Base-by-base conservation (phyloP, 2,888 invertebrate genomes). In the Rhagonycha lutea region DNA sequence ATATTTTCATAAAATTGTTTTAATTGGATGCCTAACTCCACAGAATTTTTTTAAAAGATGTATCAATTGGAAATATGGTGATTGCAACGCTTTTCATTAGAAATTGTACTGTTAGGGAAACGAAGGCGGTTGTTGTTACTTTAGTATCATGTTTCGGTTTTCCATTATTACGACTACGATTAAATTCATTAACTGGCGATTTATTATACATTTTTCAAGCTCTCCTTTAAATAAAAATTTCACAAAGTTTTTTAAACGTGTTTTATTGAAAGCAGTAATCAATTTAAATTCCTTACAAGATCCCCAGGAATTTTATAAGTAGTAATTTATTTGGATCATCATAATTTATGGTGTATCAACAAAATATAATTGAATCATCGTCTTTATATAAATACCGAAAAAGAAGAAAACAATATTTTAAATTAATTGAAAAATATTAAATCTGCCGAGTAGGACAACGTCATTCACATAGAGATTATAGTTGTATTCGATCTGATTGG, bases 1-100 rank as follows among this genome's bases (percentile, higher is more conserved):
- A 75, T 69, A 75, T 67, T 72, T 75, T 72, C 65, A 69, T 72
- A 72, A 72, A 75, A 75, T 75, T 75, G 72, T 72, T 75, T 72
- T 75, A 75, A 75, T 72, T 72, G 75, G 72, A 73, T 69, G 47
- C 61, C 26, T 47, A 47, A n/a, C 47, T 47, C n/a, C 47, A 32
- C 32, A 47, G 47, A 47, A 5, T 47, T 47, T 47, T 47, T 47
- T 47, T 47, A 47, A 47, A n/a, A 47, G 47, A 47, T n/a, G 47
- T 47, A 47, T 47, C 47, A n/a, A 47, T 47, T n/a, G 47, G n/a
- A 47, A 47, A n/a, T 47, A 47, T 47, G 47, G n/a, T 47, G 47
- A 47, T 47, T n/a, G 47, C 47, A 47, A 47, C n/a, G n/a, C n/a
- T 47, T 47, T n/a, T n/a, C 47, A 7, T n/a, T 47, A n/a, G n/a